phyloP scores from a whole-genome alignment of 2,888 invertebrate species.

The Trachelus troglodyta region DNA sequence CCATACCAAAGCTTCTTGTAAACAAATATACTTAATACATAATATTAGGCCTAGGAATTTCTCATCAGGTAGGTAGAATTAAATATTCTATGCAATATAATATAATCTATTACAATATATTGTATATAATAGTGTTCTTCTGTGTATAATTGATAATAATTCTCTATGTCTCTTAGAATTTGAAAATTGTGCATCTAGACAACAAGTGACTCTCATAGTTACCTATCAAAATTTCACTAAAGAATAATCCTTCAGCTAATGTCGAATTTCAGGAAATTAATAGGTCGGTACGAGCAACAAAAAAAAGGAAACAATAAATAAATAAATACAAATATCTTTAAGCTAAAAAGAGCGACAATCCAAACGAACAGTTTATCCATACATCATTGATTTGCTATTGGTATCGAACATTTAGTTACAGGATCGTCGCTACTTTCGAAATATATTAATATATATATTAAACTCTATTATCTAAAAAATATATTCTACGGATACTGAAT shows the following conservation, averaged over 20 bases:
- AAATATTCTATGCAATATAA: slow-evolving; percentile 32
- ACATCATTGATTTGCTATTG: background rate
- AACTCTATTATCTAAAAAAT: background rate
- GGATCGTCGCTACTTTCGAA: background rate
- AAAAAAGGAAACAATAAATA: slow-evolving; percentile 20
- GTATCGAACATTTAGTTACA: background rate
- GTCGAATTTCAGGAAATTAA: background rate
- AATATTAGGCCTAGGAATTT: slow-evolving; percentile 48
- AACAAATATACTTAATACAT: slow-evolving; percentile 29
- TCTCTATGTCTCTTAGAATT: slow-evolving; percentile 47
- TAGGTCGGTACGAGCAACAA: background rate
- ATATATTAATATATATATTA: slow-evolving; percentile 3
- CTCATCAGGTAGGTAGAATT: slow-evolving; percentile 40
- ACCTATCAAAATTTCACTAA: slow-evolving; percentile 15
- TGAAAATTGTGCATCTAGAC: slow-evolving; percentile 41
- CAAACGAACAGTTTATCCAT: background rate
- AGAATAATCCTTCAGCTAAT: background rate
- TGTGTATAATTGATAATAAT: slow-evolving; percentile 40
- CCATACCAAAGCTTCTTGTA: slow-evolving; percentile 19
- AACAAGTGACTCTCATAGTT: slow-evolving; percentile 40
- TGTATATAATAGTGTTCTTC: slow-evolving; percentile 29
- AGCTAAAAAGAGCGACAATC: background rate
- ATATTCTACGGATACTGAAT: background rate
- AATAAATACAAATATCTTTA: slow-evolving; percentile 29
- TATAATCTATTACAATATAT: slow-evolving; percentile 30